Base-by-base conservation (phyloP, 2,888 invertebrate genomes). In the Colostygia pectinataria region DNA sequence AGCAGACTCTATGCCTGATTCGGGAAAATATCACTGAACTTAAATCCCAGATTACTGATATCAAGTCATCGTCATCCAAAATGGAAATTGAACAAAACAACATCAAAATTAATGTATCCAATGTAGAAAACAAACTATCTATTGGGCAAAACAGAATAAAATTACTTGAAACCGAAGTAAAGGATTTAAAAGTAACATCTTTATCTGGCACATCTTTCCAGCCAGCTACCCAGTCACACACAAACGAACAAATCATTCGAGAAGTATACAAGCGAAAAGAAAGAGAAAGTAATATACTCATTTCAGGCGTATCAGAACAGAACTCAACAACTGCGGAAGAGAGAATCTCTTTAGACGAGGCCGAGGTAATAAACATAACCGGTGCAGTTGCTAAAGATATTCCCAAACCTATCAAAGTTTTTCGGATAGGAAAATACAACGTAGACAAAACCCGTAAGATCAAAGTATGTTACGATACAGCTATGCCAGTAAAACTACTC, bases 381-480 rank as follows among this genome's bases (percentile, higher is more conserved):
- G 4, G 18, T 18, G 4, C 18, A 18, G 2, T 18, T 18, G 18
- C 18, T 18, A 18, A 18, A 4, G 18, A 18, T 18, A 18, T 18
- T 18, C 18, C 18, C 1, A 28, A 28, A 6, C 28, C 28, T 1
- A 4, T 28, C 1, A 28, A 28, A 28, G 28, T 28, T 28, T 18
- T 18, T 18, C 18, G 18, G 4, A 18, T 18, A 3, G 18, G 18
- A 3, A 18, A 18, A 3, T 18, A 18, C 18, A 18, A 18, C 18
- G 18, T 4, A 4, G 4, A 18, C 18, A 18, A 18, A 18, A 18
- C 43, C 24, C 53, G 64, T 2, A 55, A 51, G 0, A 20, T 68
- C 9, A 65, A 66, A 49, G 51, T 60, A 8, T 58, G 20, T 15
- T 64, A 58, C 24, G 33, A 52, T 4, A 46, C 40, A n/a, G 10